phyloP scores from a whole-genome alignment of 1,140 invertebrate genomes.

The Orchestia grillus region DNA sequence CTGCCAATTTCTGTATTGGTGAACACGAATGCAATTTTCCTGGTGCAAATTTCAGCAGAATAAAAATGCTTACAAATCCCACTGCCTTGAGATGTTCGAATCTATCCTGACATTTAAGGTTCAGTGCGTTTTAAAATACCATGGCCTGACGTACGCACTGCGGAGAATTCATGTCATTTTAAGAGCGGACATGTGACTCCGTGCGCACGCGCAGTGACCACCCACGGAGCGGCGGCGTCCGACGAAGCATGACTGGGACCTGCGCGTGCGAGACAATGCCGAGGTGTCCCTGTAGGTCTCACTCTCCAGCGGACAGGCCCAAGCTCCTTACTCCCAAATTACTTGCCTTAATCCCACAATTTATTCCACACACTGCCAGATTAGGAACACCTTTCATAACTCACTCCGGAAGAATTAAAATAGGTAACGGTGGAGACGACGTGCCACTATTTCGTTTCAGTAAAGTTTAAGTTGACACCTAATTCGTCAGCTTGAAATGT shows the following conservation, averaged over 20 bases:
- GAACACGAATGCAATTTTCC: neutral
- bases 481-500: neutral
- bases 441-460: neutral
- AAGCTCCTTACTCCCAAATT: slow-evolving; percentile 2
- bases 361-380: slow-evolving; percentile 12
- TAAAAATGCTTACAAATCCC: neutral
- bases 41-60: neutral
- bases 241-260: neutral
- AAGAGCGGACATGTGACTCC: neutral
- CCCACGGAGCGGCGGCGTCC: neutral
- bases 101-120: neutral
- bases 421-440: neutral
- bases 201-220: neutral
- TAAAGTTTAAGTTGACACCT: neutral
- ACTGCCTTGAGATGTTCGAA: neutral
- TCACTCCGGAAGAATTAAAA: slow-evolving; percentile 8
- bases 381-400: slow-evolving; percentile 6
- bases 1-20: neutral
- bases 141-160: neutral
- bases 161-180: neutral
- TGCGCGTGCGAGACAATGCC: slow-evolving; percentile 32
- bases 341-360: slow-evolving; percentile 21
- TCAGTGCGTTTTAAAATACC: neutral
- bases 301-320: slow-evolving; percentile 13
- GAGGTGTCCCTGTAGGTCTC: neutral